These are phyloP conservation scores for Engystomops pustulosus DNA, from an alignment of 2,113 vertebrate genomes.

Conservation along the genomic window DNA sequence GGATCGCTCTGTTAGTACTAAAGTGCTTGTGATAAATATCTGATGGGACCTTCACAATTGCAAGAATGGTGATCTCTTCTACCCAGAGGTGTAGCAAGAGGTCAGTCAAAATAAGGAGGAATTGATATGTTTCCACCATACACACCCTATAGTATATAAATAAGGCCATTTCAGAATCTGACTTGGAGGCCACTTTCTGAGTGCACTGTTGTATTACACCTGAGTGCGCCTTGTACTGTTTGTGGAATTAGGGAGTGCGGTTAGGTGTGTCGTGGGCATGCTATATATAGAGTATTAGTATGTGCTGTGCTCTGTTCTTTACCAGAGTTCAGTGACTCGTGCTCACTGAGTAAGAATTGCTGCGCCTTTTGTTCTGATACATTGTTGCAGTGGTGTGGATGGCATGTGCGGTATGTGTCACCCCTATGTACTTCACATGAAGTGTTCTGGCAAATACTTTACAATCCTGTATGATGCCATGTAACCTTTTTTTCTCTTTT, in stretches of 20 bases:
- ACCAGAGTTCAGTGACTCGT: not conserved
- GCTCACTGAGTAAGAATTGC: not conserved
- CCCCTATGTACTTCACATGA: too few relatives aligned
- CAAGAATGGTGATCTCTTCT: too few relatives aligned
- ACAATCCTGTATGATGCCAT: not conserved
- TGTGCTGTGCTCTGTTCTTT: not conserved
- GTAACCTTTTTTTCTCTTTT: not conserved
- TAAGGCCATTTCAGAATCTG: too few relatives aligned
- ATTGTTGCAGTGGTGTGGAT: not conserved
- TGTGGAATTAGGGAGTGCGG: constrained; percentile 30
- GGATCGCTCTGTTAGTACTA: too few relatives aligned
- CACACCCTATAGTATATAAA: too few relatives aligned
- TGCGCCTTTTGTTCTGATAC: not conserved
- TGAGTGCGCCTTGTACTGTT: not conserved
- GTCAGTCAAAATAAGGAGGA: too few relatives aligned
- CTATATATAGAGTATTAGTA: not conserved
- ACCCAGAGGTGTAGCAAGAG: too few relatives aligned
- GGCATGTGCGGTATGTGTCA: not conserved
- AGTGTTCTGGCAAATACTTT: too few relatives aligned
- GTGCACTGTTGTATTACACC: not conserved
- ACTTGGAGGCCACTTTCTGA: too few relatives aligned
- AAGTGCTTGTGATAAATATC: too few relatives aligned
- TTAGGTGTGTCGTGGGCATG: not conserved
- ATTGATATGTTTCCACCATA: too few relatives aligned
- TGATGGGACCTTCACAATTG: too few relatives aligned